Conservation (phyloP, 2,113 vertebrate genomes). For the Oreocharis arfaki region DNA sequence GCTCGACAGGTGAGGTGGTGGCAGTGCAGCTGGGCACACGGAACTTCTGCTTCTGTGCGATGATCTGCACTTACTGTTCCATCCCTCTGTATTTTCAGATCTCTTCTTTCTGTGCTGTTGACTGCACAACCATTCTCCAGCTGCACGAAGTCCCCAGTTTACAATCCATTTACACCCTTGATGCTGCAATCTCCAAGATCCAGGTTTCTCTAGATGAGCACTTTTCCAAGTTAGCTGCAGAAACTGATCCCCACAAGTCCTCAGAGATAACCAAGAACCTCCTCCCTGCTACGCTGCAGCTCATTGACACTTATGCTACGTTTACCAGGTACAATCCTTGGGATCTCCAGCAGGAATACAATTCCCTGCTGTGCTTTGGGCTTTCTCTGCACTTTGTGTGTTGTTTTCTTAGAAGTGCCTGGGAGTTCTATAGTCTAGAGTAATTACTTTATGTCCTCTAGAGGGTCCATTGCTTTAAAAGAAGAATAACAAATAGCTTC, state of each 20-base stretch:
- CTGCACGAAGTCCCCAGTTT: constrained; percentile 91
- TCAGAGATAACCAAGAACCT: constrained; percentile 95
- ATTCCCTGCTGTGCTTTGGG: neutral
- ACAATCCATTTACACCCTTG: constrained; percentile 93
- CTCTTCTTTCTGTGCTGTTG: constrained; percentile 89
- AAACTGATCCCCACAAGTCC: constrained; percentile 86
- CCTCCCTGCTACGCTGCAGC: constrained; percentile 89
- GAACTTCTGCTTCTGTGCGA: neutral
- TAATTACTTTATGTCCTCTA: neutral
- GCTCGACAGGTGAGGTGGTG: constrained; percentile 83
- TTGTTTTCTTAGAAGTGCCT: neutral
- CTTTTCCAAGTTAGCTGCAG: constrained; percentile 91
- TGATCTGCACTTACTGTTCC: neutral
- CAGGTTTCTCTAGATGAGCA: constrained; percentile 96
- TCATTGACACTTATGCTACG: constrained; percentile 89
- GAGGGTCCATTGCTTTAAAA: neutral
- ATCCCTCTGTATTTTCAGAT: constrained; percentile 77
- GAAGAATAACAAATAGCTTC: neutral
- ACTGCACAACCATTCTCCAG: constrained; percentile 84
- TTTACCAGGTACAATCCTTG: constrained; percentile 81
- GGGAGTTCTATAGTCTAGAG: neutral
- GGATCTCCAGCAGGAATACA: neutral
- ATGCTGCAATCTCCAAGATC: constrained; percentile 95
- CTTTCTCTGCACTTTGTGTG: neutral
- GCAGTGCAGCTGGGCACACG: fast-evolving